Conservation (phyloP, 2,113 vertebrate genomes). For the Podocnemis expansa region DNA sequence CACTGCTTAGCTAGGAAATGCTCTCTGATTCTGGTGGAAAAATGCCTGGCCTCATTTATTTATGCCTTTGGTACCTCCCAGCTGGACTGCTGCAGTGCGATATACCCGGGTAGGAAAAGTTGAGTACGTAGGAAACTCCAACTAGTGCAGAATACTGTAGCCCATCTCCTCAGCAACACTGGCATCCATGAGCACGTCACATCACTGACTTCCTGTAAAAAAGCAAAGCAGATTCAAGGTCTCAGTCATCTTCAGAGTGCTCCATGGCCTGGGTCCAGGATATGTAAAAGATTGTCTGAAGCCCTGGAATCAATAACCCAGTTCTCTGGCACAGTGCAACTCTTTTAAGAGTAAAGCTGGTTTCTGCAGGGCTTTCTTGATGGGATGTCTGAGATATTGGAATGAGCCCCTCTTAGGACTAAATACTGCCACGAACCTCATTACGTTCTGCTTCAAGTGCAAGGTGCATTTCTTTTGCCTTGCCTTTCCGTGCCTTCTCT, state of each 20-base stretch:
- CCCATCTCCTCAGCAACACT: not conserved
- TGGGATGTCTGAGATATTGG: not conserved
- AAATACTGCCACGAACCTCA: not conserved
- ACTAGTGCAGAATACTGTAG: not conserved
- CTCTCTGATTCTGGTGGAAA: not conserved
- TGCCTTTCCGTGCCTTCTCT: not conserved
- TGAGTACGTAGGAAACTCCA: not conserved
- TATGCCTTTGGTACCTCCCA: not conserved
- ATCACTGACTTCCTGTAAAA: not conserved
- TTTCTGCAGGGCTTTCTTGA: not conserved
- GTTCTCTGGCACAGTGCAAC: not conserved
- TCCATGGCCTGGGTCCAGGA: not conserved
- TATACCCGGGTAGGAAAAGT: not conserved
- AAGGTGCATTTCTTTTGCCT: not conserved
- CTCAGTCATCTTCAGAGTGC: not conserved
- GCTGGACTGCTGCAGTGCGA: not conserved
- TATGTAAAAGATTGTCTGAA: not conserved
- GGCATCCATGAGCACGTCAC: not conserved
- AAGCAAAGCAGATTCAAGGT: not conserved
- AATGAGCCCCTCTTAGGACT: not conserved
- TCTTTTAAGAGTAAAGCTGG: not conserved
- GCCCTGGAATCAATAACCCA: not conserved
- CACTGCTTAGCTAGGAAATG: not conserved
- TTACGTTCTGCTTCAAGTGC: not conserved
- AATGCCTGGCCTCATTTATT: not conserved